Evolutionary conservation across 2,113 vertebrate species (phyloP).

Genomic region (Sturnus vulgaris): DNA sequence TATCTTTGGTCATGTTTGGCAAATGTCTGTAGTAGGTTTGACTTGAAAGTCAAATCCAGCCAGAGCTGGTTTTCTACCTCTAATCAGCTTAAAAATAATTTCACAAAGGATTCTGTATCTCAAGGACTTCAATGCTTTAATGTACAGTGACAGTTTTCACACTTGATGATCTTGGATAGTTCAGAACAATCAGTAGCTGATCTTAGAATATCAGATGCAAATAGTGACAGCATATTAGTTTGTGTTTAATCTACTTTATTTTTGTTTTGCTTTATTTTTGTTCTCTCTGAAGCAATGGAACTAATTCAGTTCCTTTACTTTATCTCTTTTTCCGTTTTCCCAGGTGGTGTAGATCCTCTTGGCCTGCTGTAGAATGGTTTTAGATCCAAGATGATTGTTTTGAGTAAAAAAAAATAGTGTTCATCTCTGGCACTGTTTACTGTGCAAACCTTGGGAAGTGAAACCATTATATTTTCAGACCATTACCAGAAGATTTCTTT

Average conservation of each 20-base stretch:
- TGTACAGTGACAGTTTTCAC: not conserved
- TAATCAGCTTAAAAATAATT: not conserved
- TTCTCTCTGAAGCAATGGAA: not conserved
- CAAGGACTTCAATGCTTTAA: not conserved
- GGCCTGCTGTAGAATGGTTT: not conserved
- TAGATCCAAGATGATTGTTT: not conserved
- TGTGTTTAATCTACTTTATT: not conserved
- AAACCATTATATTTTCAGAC: not conserved
- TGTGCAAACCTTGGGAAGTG: not conserved
- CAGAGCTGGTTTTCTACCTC: not conserved
- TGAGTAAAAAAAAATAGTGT: not conserved
- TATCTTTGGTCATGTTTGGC: not conserved
- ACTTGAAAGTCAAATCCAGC: not conserved
- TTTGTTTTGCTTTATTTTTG: not conserved
- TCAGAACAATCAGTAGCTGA: not conserved
- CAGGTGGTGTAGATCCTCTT: not conserved
- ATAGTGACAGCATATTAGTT: not conserved
- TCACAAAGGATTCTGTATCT: not conserved
- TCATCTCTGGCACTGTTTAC: not conserved
- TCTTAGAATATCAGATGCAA: not conserved
- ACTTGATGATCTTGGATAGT: not conserved
- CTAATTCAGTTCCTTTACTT: not conserved
- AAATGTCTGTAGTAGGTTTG: not conserved
- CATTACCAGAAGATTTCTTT: not conserved
- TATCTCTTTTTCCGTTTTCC: not conserved